Percentiles rank a stretch among this genome's conserved stretches.
phyloP scores from a whole-genome alignment of 2,113 vertebrate species.

The Suricata suricatta region DNA sequence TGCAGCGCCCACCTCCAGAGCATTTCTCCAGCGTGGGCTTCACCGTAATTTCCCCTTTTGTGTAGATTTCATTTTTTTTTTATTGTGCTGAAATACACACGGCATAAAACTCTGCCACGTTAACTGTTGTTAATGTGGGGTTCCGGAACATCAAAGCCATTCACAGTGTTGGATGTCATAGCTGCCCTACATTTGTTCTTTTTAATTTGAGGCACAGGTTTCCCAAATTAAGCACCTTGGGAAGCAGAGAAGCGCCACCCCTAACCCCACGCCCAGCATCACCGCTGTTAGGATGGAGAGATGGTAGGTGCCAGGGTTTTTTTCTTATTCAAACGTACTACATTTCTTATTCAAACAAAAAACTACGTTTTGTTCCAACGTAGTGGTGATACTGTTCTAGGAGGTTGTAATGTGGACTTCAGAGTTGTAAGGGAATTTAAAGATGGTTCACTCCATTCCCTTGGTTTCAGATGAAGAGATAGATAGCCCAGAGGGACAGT shows the following conservation, averaged over 20 bases:
- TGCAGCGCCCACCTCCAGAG: not conserved
- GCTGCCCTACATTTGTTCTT: not conserved
- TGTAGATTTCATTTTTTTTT: not conserved
- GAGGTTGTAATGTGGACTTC: not conserved
- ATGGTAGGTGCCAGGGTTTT: not conserved
- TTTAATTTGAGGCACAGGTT: not conserved
- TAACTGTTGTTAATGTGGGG: not conserved
- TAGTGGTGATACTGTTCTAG: not conserved
- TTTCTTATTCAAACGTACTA: not conserved
- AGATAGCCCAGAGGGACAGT: fast-evolving
- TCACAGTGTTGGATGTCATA: not conserved
- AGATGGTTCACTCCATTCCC: not conserved
- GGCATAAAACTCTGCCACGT: not conserved
- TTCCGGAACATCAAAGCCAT: not conserved
- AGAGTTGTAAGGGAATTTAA: not conserved
- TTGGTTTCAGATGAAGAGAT: not conserved
- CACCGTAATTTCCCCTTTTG: not conserved
- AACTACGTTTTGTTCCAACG: not conserved
- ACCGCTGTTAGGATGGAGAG: not conserved
- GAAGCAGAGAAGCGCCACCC: not conserved
- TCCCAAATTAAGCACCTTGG: not conserved
- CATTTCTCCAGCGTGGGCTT: not conserved
- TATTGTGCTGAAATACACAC: not conserved
- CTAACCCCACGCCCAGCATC: not conserved
- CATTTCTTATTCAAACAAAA: not conserved